Evolutionary conservation across 2,888 invertebrate genomes (phyloP).

Genomic region (Tenodera sinensis): DNA sequence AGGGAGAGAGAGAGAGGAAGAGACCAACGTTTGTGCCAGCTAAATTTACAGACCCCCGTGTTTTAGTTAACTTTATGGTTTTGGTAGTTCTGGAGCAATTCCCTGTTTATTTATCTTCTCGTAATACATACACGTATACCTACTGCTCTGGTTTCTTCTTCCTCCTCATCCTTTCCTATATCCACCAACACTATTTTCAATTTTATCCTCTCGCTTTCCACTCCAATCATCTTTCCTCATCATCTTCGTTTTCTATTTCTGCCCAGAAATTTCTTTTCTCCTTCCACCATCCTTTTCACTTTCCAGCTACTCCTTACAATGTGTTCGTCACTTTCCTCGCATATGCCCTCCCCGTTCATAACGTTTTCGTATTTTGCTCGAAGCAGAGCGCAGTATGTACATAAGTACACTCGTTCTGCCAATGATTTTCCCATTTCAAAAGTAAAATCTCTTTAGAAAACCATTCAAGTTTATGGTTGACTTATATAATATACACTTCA

Average conservation of each 20-base stretch:
- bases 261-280: neutral
- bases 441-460: neutral
- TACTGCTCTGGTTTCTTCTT: neutral
- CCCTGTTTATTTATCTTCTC: neutral
- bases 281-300: neutral
- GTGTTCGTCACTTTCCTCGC: neutral
- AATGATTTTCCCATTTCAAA: neutral
- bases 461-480: neutral
- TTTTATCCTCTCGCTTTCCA: neutral
- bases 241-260: neutral
- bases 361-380: neutral
- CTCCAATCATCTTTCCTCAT: neutral
- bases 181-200: neutral
- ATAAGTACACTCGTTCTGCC: neutral
- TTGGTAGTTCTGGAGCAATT: neutral
- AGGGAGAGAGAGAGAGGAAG: neutral
- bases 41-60: neutral
- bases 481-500: neutral
- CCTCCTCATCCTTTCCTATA: neutral
- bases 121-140: neutral
- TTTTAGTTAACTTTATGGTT: constrained; percentile 4
- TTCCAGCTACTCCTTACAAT: neutral
- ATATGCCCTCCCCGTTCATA: neutral
- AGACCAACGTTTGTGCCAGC: neutral
- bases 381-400: neutral